A percentile compares a stretch with the other conserved stretches of the same genome.
phyloP scores from a whole-genome alignment of 2,888 invertebrate genomes.

The Trissonchulus sp. region DNA sequence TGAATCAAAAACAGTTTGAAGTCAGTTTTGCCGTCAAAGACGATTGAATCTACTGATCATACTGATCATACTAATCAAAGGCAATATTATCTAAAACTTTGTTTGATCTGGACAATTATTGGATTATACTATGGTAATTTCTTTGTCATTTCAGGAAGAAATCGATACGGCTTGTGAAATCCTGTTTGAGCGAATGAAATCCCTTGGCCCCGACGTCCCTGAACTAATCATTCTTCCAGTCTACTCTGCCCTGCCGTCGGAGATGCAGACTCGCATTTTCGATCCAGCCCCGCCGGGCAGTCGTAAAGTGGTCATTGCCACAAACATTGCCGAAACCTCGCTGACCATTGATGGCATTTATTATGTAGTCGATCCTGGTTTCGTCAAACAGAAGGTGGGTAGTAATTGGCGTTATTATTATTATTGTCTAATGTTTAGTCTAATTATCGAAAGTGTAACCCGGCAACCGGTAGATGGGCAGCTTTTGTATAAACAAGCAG shows the following conservation, averaged over 20 bases:
- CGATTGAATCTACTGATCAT: no score
- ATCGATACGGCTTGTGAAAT: slow-evolving; percentile 79
- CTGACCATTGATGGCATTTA: slow-evolving; percentile 97
- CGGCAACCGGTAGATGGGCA: no score
- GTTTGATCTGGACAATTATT: not conserved
- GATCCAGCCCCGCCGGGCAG: slow-evolving; percentile 97
- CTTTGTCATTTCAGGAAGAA: slow-evolving; percentile 29
- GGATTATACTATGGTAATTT: not conserved
- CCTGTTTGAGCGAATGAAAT: slow-evolving; percentile 94
- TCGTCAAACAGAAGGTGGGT: slow-evolving; percentile 92
- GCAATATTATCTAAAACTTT: no score
- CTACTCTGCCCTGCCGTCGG: slow-evolving; percentile 92
- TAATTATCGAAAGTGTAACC: no score
- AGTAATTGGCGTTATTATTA: no score
- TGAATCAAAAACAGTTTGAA: no score
- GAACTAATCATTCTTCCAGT: slow-evolving; percentile 94
- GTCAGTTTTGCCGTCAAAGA: no score
- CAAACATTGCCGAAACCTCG: slow-evolving; percentile 98
- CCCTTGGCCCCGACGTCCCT: slow-evolving; percentile 90
- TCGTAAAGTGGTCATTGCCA: slow-evolving; percentile 89
- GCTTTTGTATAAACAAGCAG: no score
- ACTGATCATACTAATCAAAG: no score
- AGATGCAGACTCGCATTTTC: slow-evolving; percentile 99
- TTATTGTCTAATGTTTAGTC: no score
- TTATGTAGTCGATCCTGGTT: slow-evolving; percentile 98